Evolutionary conservation across 2,797 vertebrate genomes (phyloP), one percentile per base, ranked within the genome.

Genomic region (Melanogrammus aeglefinus): DNA sequence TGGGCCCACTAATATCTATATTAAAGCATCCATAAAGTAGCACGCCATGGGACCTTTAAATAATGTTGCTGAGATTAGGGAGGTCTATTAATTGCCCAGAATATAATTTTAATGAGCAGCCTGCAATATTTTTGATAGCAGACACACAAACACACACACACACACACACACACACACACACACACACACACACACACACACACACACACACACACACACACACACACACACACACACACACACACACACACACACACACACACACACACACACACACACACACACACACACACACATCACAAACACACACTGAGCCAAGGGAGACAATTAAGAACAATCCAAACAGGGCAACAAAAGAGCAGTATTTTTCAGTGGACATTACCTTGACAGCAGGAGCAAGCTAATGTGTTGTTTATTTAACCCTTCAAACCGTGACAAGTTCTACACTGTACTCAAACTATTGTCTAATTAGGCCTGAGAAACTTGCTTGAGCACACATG

Each of bases 41-140:
- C 31, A 31, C 3, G 2, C 31, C 31, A 31, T 31, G 31, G 31
- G 31, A 31, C 31, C 31, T 31, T 31, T 31, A 91, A 95, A 94
- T 95, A 94, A 95, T 94, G 93, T 94, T 88, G 83, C 87, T 88
- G 89, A 94, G 91, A 95, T 95, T 91, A 91, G 93, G 93, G 79
- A 92, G 93, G 89, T 92, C 90, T 92, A 94, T 95, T 84, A 91
- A 95, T 94, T 94, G 81, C 90, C 87, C 88, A 88, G 81, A 83
- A 92, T 94, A 92, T 88, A 93, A 93, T 93, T 94, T 94, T 95
- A 94, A 94, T 94, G 91, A 94, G 92, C 85, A 88, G 89, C 89
- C 90, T 91, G 86, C 79, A 75, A 74, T 86, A 88, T 90, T 90
- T 91, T 88, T 91, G 92, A 93, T 93, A 92, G 92, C 88, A 88